Conservation (phyloP, 2,113 vertebrate species). For the Nerophis lumbriciformis region DNA sequence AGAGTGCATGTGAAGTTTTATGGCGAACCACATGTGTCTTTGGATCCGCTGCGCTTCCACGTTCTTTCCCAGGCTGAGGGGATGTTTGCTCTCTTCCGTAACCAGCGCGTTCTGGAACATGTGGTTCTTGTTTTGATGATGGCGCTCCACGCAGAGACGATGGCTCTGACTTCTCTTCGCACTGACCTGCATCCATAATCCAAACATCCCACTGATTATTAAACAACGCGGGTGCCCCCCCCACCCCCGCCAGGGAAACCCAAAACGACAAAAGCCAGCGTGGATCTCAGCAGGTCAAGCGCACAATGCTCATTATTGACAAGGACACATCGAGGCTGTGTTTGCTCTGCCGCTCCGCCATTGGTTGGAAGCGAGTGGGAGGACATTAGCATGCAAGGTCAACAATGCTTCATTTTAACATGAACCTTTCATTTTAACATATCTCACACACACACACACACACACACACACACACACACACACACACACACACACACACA, state of each 20-base stretch:
- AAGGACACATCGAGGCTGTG: slow-evolving; percentile 5
- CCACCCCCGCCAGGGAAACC: slow-evolving; percentile 22
- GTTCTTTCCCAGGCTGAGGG: slow-evolving; percentile 72
- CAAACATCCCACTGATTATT: slow-evolving; percentile 59
- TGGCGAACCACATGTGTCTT: slow-evolving; percentile 75
- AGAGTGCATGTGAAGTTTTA: slow-evolving; percentile 74
- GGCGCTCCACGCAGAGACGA: slow-evolving; percentile 39
- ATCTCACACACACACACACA: too few species aligned
- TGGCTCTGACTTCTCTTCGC: slow-evolving; percentile 45
- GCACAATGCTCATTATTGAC: slow-evolving; percentile 10
- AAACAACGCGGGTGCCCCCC: slow-evolving; percentile 41
- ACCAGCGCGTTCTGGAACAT: slow-evolving; percentile 44
- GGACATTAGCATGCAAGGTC: slow-evolving; percentile 23
- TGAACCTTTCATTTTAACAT: too few species aligned
- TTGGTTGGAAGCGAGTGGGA: slow-evolving; percentile 33
- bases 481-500: too few species aligned
- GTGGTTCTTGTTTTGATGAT: slow-evolving; percentile 64
- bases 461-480: too few species aligned
- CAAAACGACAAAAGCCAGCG: slow-evolving; percentile 34
- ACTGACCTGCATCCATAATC: slow-evolving; percentile 51
- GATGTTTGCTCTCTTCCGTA: slow-evolving; percentile 23
- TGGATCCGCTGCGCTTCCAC: slow-evolving; percentile 64
- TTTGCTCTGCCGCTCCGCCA: slow-evolving; percentile 6
- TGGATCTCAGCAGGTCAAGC: slow-evolving; percentile 27
- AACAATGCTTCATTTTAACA: too few species aligned